Conservation (phyloP, 2,888 invertebrate genomes). For the Chloroclysta siterata region DNA sequence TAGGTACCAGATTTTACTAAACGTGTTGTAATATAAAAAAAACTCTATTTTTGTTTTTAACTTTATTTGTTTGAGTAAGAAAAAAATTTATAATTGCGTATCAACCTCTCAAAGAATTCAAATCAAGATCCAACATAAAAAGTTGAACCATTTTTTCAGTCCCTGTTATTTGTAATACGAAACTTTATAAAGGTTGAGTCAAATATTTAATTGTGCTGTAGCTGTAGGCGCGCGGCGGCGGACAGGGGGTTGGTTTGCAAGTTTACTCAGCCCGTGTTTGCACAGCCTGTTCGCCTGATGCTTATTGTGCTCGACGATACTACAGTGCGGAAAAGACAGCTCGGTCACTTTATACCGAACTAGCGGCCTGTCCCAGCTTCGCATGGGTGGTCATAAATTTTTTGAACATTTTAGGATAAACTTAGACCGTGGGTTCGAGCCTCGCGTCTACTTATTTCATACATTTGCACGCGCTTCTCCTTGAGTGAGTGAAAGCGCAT, state of each 20-base stretch:
- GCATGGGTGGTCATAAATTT: too few relatives aligned
- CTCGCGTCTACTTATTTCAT: too few relatives aligned
- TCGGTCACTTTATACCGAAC: constrained; percentile 6
- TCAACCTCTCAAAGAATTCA: constrained; percentile 28
- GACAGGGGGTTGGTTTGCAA: constrained; percentile 52
- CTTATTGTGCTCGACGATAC: constrained; percentile 58
- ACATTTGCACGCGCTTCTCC: too few relatives aligned
- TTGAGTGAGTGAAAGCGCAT: too few relatives aligned
- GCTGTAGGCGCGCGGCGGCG: constrained; percentile 35
- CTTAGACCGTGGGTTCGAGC: too few relatives aligned
- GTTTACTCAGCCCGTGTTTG: constrained; percentile 68
- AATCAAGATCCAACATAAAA: constrained; percentile 20
- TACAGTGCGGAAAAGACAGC: constrained; percentile 14
- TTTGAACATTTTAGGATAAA: too few relatives aligned
- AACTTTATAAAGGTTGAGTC: constrained; percentile 35
- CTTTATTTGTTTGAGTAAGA: constrained; percentile 25
- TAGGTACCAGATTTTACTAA: too few relatives aligned
- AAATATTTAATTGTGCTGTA: constrained; percentile 36
- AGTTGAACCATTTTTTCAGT: constrained; percentile 20
- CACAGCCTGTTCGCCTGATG: constrained; percentile 63
- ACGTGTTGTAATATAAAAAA: too few relatives aligned
- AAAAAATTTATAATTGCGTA: constrained; percentile 29
- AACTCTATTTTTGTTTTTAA: too few relatives aligned
- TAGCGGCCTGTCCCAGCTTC: too few relatives aligned
- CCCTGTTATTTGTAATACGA: constrained; percentile 30